These are phyloP conservation scores for Agrotis ipsilon DNA, from an alignment of 2,888 invertebrate species.

Conservation along the genomic window DNA sequence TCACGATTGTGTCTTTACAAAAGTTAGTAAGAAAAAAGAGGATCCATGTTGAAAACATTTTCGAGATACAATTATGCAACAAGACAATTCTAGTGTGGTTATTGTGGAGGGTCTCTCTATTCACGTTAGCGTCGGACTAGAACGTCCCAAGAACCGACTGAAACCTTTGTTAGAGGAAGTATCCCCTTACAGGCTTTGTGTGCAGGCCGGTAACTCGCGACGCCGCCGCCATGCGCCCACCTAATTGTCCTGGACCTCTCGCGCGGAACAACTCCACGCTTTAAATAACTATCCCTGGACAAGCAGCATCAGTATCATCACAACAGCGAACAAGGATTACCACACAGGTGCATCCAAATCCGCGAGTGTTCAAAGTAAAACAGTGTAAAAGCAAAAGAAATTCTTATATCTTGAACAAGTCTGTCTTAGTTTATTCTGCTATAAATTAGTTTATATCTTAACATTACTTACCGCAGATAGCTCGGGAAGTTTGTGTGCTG, in stretches of 20 bases:
- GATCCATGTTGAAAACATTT: constrained; percentile 3
- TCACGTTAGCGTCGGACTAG: constrained; percentile 73
- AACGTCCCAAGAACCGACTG: constrained; percentile 79
- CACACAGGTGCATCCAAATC: constrained; percentile 10
- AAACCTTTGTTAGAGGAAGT: constrained; percentile 88
- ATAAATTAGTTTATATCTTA: constrained; percentile 35
- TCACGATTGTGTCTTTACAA: too few species aligned
- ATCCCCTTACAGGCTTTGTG: constrained; percentile 89
- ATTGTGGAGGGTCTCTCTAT: constrained; percentile 70
- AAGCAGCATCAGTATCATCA: constrained; percentile 78
- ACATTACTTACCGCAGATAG: constrained; percentile 46
- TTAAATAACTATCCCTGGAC: constrained; percentile 85
- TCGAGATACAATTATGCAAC: constrained; percentile 6
- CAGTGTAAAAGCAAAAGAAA: constrained; percentile 39
- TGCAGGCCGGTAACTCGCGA: constrained; percentile 75
- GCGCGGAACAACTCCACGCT: constrained; percentile 82
- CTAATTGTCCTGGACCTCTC: constrained; percentile 83
- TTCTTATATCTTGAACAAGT: neutral
- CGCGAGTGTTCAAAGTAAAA: constrained; percentile 63
- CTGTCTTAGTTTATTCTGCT: constrained; percentile 9
- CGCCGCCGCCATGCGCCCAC: constrained; percentile 85
- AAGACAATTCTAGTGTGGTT: constrained; percentile 43
- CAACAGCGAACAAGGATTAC: constrained; percentile 65
- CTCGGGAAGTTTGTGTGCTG: constrained; percentile 34
- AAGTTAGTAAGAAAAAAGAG: too few species aligned